These are phyloP conservation scores for Elgaria multicarinata DNA, from an alignment of 2,113 vertebrate genomes.

Conservation along the genomic window DNA sequence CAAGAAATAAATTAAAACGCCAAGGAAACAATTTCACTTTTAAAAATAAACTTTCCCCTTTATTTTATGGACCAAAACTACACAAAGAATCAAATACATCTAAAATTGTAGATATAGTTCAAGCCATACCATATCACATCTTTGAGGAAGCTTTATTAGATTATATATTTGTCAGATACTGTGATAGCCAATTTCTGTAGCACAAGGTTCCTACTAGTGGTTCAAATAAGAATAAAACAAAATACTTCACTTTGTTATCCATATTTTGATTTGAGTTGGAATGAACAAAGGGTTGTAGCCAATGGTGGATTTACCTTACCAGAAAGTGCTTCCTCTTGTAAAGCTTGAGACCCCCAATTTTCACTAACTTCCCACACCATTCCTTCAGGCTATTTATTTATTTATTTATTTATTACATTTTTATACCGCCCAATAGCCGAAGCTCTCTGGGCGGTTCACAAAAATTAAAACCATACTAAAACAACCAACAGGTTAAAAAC, in stretches of 20 bases:
- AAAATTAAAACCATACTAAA: no score
- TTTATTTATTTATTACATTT: no score
- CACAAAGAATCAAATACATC: not conserved
- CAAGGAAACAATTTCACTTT: not conserved
- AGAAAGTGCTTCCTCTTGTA: no score
- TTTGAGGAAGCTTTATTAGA: not conserved
- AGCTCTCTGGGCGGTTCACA: no score
- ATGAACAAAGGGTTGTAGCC: not conserved
- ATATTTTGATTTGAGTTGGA: not conserved
- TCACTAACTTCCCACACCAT: no score
- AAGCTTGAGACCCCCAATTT: no score
- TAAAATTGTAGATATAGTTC: not conserved
- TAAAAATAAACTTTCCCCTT: not conserved
- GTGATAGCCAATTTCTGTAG: not conserved
- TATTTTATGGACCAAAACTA: not conserved
- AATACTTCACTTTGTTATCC: not conserved
- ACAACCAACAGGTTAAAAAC: no score
- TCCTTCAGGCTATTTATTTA: no score
- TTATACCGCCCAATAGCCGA: no score
- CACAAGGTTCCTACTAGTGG: not conserved
- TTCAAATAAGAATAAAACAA: not conserved
- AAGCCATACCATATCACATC: not conserved
- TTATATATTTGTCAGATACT: not conserved
- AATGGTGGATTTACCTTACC: not conserved
- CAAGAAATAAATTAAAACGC: not conserved